These are phyloP conservation scores for Platorchestia sp. DNA, from an alignment of 1,140 invertebrate species.

Conservation along the genomic window DNA sequence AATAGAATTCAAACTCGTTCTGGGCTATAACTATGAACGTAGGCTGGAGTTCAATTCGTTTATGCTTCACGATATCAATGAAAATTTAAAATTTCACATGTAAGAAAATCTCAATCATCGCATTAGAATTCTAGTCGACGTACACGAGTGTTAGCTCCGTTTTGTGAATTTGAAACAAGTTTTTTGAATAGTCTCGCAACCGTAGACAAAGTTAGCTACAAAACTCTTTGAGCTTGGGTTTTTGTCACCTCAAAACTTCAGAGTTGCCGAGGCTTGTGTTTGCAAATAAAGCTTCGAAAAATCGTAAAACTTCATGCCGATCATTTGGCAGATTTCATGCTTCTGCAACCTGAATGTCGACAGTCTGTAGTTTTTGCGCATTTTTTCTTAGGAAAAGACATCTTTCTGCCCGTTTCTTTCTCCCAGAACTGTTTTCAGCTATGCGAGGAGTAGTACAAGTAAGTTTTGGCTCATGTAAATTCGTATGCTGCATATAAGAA, in stretches of 20 bases:
- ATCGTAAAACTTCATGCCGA: not conserved
- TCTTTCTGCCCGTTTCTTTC: not conserved
- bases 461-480: not conserved
- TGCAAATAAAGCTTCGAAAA: not conserved
- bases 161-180: not conserved
- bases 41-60: not conserved
- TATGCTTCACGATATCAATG: not conserved
- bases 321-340: not conserved
- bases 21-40: not conserved
- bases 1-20: not conserved
- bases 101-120: not conserved
- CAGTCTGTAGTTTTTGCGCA: not conserved
- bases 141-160: not conserved
- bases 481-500: no score
- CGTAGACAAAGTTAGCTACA: not conserved
- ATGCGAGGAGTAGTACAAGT: not conserved
- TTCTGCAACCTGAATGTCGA: not conserved
- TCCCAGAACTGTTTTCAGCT: not conserved
- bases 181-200: not conserved
- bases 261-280: not conserved
- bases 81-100: not conserved
- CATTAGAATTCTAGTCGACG: not conserved
- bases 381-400: not conserved
- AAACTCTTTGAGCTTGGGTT: not conserved
- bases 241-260: conserved; percentile 1